Base-by-base conservation (phyloP, 2,113 vertebrate genomes). In the Chelonoidis abingdonii region DNA sequence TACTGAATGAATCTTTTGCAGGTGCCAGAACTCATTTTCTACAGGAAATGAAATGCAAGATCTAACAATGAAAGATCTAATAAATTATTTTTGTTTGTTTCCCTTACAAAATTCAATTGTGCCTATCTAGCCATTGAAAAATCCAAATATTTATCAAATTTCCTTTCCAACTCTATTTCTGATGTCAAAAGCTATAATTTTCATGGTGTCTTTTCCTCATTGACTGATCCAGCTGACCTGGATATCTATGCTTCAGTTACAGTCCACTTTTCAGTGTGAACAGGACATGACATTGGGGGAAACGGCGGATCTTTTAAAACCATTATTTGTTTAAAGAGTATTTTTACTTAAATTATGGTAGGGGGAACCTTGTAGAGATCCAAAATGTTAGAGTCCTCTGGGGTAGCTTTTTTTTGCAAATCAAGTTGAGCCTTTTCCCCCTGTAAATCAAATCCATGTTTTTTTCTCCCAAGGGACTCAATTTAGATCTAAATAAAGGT, bases 101-200 rank as follows among this genome's bases (percentile, higher is more conserved):
- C 94, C 96, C 83, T 90, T 85, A 75, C 38, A 85, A 94, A 88
- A 54, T 97, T 84, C 93, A 96, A 87, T 95, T 95, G 95, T 65
- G 81, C 94, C 85, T 75, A 93, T 80, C 84, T 16, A 56, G 75
- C 83, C 88, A 93, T 52, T 0, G 76, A 90, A 95, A 97, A 88
- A 90, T 88, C 92, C 91, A 95, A 94, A 94, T 91, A 62, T 84
- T 93, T 95, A 85, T 95, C 92, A 95, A 59, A 94, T 95, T 94
- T 92, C 53, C 82, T 85, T 93, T 94, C 96, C 50, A 31, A 92
- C 92, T 27, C 95, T 85, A 85, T 93, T 97, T 92, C 54, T n/a
- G 80, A 1, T 25, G 38, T 85, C 35, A 35, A 1, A 49, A 25
- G 44, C 62, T 80, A 31, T 78, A 78, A 78, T 47, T 78, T 78